Evolutionary conservation across 2,888 invertebrate genomes (phyloP).

Genomic region (Tenthredo mesomela): DNA sequence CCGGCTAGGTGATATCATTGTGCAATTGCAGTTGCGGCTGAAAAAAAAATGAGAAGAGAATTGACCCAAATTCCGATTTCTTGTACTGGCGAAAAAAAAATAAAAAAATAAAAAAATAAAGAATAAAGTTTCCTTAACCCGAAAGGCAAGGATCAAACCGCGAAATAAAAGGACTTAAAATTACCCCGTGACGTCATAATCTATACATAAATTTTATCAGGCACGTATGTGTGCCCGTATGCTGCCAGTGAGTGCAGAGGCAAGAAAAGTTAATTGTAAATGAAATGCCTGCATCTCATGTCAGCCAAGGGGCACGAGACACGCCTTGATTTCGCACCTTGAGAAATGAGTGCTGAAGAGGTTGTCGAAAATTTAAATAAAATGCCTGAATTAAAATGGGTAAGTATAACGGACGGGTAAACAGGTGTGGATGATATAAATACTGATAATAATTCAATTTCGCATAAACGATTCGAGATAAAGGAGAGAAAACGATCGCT

Average conservation of each 20-base stretch:
- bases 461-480: background rate
- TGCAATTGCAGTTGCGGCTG: background rate
- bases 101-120: background rate
- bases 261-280: slow-evolving; percentile 1
- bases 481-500: background rate
- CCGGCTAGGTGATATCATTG: background rate
- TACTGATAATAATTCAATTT: background rate
- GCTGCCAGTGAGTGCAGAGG: background rate
- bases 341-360: background rate
- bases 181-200: background rate
- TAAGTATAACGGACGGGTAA: slow-evolving; percentile 8
- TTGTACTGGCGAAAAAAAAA: background rate
- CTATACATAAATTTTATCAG: too few relatives aligned
- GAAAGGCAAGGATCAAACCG: background rate
- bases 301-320: background rate
- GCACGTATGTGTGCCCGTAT: too few relatives aligned
- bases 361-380: background rate
- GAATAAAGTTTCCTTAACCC: background rate
- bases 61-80: background rate
- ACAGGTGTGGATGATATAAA: slow-evolving; percentile 13
- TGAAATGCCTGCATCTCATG: background rate
- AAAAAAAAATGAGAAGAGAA: background rate
- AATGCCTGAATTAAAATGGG: background rate
- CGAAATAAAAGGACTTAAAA: background rate
- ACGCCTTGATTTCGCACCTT: slow-evolving; percentile 25